These are phyloP conservation scores for Cecropterus lyciades DNA, from an alignment of 1,140 invertebrate species.

Conservation along the genomic window DNA sequence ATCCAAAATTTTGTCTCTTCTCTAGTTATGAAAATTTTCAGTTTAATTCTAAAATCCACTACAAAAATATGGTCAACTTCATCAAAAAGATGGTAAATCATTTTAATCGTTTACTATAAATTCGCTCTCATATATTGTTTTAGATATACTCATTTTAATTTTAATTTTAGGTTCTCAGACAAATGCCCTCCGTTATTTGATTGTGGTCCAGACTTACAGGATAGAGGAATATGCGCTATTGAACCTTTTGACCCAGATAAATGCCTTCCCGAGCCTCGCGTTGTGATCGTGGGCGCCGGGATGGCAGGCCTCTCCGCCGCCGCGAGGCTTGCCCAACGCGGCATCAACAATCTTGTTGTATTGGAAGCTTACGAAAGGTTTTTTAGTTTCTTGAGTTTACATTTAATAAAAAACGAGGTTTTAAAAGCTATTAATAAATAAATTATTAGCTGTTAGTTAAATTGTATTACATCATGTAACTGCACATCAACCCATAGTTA, in stretches of 20 bases:
- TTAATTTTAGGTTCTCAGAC: constrained; percentile 47
- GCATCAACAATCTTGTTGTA: constrained; percentile 87
- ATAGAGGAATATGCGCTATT: constrained; percentile 58
- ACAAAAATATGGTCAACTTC: constrained; percentile 2
- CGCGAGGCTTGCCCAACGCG: constrained; percentile 86
- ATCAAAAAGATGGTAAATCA: constrained; percentile 19
- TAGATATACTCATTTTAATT: neutral
- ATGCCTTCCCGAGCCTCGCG: constrained; percentile 85
- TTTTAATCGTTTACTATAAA: no score
- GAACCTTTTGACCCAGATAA: constrained; percentile 59
- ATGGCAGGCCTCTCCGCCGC: constrained; percentile 89
- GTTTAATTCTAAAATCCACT: constrained; percentile 9
- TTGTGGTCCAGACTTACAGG: constrained; percentile 61
- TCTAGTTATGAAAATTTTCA: constrained; percentile 30
- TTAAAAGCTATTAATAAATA: no score
- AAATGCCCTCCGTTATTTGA: constrained; percentile 49
- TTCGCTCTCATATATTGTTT: no score
- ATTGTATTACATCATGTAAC: no score
- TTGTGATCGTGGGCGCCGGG: constrained; percentile 89
- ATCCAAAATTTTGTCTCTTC: neutral
- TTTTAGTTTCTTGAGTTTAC: neutral
- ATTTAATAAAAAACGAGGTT: neutral
- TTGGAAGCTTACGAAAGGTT: constrained; percentile 89
- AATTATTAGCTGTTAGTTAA: no score
- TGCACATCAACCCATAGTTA: no score